These are phyloP conservation scores for Phlogophora meticulosa DNA, from an alignment of 2,888 invertebrate genomes.

Conservation along the genomic window DNA sequence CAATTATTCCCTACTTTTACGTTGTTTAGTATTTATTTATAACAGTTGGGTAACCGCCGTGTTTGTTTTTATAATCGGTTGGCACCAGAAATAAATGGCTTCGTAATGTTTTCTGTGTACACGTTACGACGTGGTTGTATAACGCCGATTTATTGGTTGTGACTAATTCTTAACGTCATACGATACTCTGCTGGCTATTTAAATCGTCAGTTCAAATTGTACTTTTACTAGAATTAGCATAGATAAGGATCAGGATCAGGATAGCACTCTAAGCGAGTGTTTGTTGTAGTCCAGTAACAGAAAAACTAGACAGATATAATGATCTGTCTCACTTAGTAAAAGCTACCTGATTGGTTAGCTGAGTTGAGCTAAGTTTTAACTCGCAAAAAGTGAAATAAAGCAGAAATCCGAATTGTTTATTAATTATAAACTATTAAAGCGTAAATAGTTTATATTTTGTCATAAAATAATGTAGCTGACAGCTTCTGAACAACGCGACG, in stretches of 20 bases:
- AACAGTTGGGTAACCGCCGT: conserved; percentile 37
- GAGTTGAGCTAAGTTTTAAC: too few relatives aligned
- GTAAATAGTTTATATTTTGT: background rate
- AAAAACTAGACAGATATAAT: too few relatives aligned
- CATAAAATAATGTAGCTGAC: conserved; percentile 4
- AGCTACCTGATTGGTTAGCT: too few relatives aligned
- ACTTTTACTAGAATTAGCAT: background rate
- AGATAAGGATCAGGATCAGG: too few relatives aligned
- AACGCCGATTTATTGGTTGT: conserved; percentile 45
- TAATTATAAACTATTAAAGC: too few relatives aligned
- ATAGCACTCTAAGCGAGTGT: too few relatives aligned
- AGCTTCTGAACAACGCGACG: conserved; percentile 10
- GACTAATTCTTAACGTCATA: conserved; percentile 22
- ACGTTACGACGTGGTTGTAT: conserved; percentile 44
- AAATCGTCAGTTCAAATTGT: too few relatives aligned
- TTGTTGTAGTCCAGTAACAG: too few relatives aligned
- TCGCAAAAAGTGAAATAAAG: too few relatives aligned
- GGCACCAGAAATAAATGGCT: conserved; percentile 52
- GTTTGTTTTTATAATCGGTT: conserved; percentile 59
- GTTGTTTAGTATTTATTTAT: conserved; percentile 63
- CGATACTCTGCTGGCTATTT: background rate
- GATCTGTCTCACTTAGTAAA: too few relatives aligned
- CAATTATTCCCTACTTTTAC: conserved; percentile 66
- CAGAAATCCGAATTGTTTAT: too few relatives aligned
- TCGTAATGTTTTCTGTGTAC: conserved; percentile 49